These are phyloP conservation scores for Herpetotheres cachinnans DNA, from an alignment of 2,113 vertebrate species.

Conservation along the genomic window DNA sequence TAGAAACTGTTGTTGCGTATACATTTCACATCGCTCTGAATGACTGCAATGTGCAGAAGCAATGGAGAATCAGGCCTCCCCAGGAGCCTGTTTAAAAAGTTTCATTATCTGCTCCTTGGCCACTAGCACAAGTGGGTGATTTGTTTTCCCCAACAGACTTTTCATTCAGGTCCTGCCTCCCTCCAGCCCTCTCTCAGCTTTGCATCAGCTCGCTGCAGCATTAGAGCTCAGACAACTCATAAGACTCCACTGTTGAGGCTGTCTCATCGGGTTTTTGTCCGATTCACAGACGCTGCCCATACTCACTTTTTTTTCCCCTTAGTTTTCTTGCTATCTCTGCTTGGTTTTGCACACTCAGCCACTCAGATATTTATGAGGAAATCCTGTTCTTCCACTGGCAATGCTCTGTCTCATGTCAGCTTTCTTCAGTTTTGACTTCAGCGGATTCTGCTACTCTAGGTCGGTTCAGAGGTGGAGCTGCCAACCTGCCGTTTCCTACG, in stretches of 20 bases:
- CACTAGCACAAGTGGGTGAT: not conserved
- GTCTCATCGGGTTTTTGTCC: not conserved
- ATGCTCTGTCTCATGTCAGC: not conserved
- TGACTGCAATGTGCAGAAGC: not conserved
- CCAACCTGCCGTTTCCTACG: not conserved
- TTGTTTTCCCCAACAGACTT: not conserved
- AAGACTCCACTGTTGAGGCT: not conserved
- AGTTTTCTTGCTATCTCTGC: not conserved
- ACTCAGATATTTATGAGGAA: not conserved
- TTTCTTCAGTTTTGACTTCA: not conserved
- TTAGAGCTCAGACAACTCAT: not conserved
- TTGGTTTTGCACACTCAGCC: not conserved
- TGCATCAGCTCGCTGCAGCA: not conserved
- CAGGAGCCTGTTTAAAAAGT: not conserved
- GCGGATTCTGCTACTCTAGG: not conserved
- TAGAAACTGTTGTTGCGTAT: not conserved
- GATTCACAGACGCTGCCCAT: not conserved
- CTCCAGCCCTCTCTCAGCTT: not conserved
- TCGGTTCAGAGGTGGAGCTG: not conserved
- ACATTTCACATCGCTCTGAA: not conserved
- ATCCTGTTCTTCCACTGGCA: not conserved
- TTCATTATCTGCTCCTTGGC: not conserved
- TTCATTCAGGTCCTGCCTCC: not conserved
- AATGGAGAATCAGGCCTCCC: not conserved
- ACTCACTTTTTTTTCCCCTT: not conserved